A percentile compares a stretch with the other conserved stretches of the same genome.
phyloP scores from a whole-genome alignment of 2,113 vertebrate species.

The Oceanodroma tethys region DNA sequence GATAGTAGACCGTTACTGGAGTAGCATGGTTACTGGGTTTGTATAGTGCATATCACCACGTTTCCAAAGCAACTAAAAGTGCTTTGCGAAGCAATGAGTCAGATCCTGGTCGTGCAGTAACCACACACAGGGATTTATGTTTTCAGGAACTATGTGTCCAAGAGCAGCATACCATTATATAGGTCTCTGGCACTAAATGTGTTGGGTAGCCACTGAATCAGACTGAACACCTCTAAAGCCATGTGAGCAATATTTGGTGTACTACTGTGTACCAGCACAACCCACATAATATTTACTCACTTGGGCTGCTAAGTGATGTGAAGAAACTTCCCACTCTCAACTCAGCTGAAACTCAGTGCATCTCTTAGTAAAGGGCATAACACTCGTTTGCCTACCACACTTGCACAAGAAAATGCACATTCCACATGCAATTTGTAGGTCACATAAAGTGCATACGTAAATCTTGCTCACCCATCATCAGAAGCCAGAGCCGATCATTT shows the following conservation, averaged over 20 bases:
- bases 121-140: conserved; percentile 34
- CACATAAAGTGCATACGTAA: not conserved
- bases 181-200: not conserved
- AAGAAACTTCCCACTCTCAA: not conserved
- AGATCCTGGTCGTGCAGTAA: conserved; percentile 44
- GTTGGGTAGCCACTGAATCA: not conserved
- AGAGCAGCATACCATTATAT: conserved; percentile 2
- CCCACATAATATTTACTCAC: not conserved
- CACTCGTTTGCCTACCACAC: not conserved
- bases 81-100: conserved; percentile 59
- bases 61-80: conserved; percentile 57
- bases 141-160: conserved; percentile 35
- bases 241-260: not conserved
- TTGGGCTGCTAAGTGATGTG: not conserved
- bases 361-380: not conserved
- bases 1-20: not conserved
- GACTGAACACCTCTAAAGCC: not conserved
- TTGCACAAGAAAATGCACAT: not conserved
- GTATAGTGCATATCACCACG: not conserved
- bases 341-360: not conserved
- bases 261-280: conserved; percentile 30
- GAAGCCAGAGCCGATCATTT: not conserved
- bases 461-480: not conserved
- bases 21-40: not conserved
- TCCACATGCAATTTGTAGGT: not conserved